Evolutionary conservation across 2,113 vertebrate species (phyloP).

Genomic region (Empidonax alnorum): DNA sequence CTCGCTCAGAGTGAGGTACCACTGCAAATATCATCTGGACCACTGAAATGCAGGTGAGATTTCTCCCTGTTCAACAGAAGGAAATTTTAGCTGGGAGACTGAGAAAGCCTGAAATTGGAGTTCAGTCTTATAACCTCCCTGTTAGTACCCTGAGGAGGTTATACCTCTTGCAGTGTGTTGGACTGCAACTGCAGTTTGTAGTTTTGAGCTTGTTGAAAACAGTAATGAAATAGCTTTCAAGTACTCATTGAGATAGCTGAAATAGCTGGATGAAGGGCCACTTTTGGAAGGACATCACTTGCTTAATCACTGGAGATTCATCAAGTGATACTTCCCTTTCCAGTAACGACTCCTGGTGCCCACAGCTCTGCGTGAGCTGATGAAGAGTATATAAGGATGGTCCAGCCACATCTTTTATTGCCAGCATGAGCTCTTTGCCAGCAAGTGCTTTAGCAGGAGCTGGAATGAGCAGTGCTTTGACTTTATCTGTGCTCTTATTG

Average conservation of each 20-base stretch:
- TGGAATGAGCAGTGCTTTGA: neutral
- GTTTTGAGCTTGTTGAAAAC: neutral
- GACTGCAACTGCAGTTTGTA: neutral
- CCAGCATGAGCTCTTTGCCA: neutral
- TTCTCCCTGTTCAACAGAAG: neutral
- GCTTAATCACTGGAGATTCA: neutral
- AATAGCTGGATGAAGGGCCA: neutral
- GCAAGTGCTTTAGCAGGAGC: neutral
- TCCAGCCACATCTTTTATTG: neutral
- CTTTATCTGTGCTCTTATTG: accelerated
- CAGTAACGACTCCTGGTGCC: neutral
- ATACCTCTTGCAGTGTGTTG: accelerated
- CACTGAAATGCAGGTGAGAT: neutral
- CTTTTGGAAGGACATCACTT: neutral
- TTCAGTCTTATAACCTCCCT: neutral
- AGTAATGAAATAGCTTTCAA: neutral
- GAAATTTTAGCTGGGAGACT: neutral
- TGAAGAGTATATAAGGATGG: neutral
- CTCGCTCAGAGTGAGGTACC: neutral
- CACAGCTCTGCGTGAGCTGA: neutral
- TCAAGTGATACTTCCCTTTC: neutral
- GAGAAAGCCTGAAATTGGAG: neutral
- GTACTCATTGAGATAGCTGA: neutral
- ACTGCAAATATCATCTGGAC: neutral
- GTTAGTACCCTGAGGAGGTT: accelerated